These are phyloP conservation scores for Oscheius sp. DNA, from an alignment of 2,888 invertebrate genomes.

Conservation along the genomic window DNA sequence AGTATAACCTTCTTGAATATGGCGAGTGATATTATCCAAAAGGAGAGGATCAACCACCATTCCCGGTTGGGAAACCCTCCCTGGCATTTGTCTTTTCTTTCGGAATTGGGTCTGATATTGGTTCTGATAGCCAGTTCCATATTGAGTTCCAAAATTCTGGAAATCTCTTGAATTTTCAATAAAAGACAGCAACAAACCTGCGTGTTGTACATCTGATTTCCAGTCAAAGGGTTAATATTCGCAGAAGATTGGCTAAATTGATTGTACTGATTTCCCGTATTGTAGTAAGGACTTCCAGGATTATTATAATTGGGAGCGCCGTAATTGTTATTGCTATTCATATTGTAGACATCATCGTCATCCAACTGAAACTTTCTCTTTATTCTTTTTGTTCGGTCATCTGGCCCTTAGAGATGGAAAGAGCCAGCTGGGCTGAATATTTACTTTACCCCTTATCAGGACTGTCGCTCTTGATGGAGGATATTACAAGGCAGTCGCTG, in stretches of 20 bases:
- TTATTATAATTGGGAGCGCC: conserved; percentile 44
- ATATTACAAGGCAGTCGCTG: too few species aligned
- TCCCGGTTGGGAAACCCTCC: conserved; percentile 55
- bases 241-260: conserved; percentile 31
- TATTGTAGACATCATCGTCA: conserved; percentile 56
- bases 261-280: neutral
- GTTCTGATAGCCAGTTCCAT: conserved; percentile 17
- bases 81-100: conserved; percentile 61
- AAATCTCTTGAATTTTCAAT: too few species aligned
- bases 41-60: conserved; percentile 62
- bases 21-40: conserved; percentile 60
- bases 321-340: conserved; percentile 41
- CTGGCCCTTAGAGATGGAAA: too few species aligned
- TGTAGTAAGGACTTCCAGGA: conserved; percentile 16
- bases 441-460: too few species aligned
- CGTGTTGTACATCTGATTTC: conserved; percentile 15
- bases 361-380: conserved; percentile 52
- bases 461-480: too few species aligned
- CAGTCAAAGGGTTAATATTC: conserved; percentile 42
- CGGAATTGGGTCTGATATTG: conserved; percentile 35
- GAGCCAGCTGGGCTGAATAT: too few species aligned
- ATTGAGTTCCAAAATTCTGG: neutral
- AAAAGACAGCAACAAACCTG: too few species aligned
- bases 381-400: too few species aligned
- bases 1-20: conserved; percentile 59